Evolutionary conservation across 2,888 invertebrate genomes (phyloP), one percentile per base, ranked within the genome.

Genomic region (Lepidocyrtoides sp.): DNA sequence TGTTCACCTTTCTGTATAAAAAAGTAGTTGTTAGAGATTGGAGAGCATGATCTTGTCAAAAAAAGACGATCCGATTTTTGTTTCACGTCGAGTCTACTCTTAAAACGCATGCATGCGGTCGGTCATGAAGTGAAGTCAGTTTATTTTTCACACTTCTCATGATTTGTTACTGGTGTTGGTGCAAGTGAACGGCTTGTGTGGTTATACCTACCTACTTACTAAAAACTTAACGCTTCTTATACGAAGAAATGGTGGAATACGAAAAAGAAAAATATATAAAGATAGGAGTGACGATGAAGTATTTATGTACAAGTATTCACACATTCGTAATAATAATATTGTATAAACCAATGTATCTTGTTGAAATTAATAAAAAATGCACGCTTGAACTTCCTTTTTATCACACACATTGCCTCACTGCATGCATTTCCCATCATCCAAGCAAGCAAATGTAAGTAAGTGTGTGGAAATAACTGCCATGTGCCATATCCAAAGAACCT

Each of bases 151-250:
- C 89, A 90, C 89, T 90, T 90, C 75, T 83, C 41, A 44, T 90
- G 77, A 84, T 90, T 90, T 90, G 89, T 83, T 89, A 83, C 89
- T 83, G 83, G 75, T 82, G 75, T 79, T 84, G 51, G 84, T 84
- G 89, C 77, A 90, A 84, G 84, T 84, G 89, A 84, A 66, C 79
- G 75, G 89, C 89, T 83, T 89, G 89, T 83, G 89, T 89, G 89
- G 89, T 57, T 89, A n/a, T 83, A 81, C 57, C 32, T 36, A 36
- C 36, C 63, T 57, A 29, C 60, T 26, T n/a, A 14, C 12, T n/a
- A n/a, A n/a, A n/a, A 48, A 48, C n/a, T n/a, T n/a, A 48, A 14
- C 48, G 48, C 48, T 14, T 4, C 2, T 14, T 2, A n/a, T n/a
- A n/a, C n/a, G n/a, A n/a, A n/a, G n/a, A 12, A 48, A 10, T 36